Percentiles rank a stretch among this genome's conserved stretches.
Evolutionary conservation across 1,140 invertebrate species (phyloP).

Genomic region (Magallana angulata): DNA sequence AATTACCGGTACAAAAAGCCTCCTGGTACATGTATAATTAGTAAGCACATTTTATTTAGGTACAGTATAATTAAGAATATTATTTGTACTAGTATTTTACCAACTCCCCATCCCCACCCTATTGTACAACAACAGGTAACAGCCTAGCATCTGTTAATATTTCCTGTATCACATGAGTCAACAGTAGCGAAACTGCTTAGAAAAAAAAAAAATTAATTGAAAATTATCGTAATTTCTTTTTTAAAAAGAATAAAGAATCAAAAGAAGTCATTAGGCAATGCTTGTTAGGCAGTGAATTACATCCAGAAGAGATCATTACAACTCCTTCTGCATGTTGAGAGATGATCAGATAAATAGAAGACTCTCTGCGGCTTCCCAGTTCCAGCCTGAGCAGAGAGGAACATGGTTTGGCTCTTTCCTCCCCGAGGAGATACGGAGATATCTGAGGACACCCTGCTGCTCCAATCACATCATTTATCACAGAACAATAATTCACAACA

Average conservation of each 20-base stretch:
- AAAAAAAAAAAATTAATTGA: no score
- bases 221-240: not conserved
- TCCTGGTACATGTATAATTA: no score
- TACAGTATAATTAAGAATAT: no score
- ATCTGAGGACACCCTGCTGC: not conserved
- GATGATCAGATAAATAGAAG: not conserved
- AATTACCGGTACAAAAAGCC: no score
- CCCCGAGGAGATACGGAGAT: not conserved
- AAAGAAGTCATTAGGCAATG: not conserved
- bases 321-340: not conserved
- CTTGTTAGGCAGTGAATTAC: constrained; percentile 2
- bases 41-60: no score
- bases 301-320: not conserved
- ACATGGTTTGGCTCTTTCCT: constrained; percentile 14
- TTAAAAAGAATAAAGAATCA: not conserved
- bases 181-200: no score
- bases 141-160: no score
- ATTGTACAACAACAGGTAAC: no score
- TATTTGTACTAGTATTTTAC: no score
- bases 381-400: not conserved
- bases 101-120: no score
- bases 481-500: constrained; percentile 33
- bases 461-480: constrained; percentile 31
- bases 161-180: no score
- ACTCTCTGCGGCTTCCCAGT: not conserved